phyloP scores from a whole-genome alignment of 1,140 invertebrate genomes.

The Meloidogyne hapla region DNA sequence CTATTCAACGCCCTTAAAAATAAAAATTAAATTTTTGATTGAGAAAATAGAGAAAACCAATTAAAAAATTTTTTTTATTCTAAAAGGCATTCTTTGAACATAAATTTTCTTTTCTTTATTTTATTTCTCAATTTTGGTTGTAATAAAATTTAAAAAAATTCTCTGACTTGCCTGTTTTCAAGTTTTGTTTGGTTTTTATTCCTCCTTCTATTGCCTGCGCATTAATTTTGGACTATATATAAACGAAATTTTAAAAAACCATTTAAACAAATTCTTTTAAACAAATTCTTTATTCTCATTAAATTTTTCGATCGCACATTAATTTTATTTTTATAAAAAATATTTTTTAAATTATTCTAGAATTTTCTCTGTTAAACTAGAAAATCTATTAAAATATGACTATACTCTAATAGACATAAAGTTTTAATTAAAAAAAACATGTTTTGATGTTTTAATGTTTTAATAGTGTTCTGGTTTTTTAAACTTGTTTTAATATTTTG shows the following conservation, averaged over 20 bases:
- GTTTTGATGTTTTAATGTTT: too few relatives aligned
- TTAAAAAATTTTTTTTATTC: background rate
- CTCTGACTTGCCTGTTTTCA: background rate
- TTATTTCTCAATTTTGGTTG: slow-evolving; percentile 1
- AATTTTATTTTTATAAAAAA: background rate
- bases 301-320: background rate
- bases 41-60: background rate
- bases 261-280: background rate
- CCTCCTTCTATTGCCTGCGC: too few relatives aligned
- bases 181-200: background rate
- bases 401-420: too few relatives aligned
- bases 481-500: too few relatives aligned
- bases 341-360: too few relatives aligned
- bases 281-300: background rate
- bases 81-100: background rate
- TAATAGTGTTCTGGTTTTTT: too few relatives aligned
- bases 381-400: too few relatives aligned
- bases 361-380: too few relatives aligned
- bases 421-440: too few relatives aligned
- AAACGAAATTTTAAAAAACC: background rate
- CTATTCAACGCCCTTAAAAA: background rate
- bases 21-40: background rate
- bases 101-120: background rate
- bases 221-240: background rate
- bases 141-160: background rate